Conservation (phyloP, 2,113 vertebrate genomes). For the Ranitomeya imitator region DNA sequence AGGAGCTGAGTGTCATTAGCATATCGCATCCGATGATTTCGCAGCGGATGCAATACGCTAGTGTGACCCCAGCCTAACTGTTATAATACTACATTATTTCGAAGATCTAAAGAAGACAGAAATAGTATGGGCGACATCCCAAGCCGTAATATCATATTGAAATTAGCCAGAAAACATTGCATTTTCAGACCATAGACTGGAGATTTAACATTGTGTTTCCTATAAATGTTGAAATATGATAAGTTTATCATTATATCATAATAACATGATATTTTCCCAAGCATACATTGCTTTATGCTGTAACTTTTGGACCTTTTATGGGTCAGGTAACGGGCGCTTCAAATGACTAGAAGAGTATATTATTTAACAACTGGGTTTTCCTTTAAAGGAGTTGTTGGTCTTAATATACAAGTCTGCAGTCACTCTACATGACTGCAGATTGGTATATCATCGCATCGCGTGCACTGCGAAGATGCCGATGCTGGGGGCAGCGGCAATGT, state of each 20-base stretch:
- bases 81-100: background rate
- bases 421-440: too few relatives aligned
- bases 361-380: background rate
- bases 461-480: too few relatives aligned
- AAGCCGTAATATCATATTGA: background rate
- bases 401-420: too few relatives aligned
- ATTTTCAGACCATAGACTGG: background rate
- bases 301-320: background rate
- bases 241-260: background rate
- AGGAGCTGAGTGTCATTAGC: too few relatives aligned
- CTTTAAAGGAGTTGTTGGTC: background rate
- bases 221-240: background rate
- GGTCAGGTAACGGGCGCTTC: background rate
- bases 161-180: background rate
- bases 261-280: background rate
- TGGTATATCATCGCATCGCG: too few relatives aligned
- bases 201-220: background rate
- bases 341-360: background rate
- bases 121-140: background rate
- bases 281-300: background rate
- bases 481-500: too few relatives aligned
- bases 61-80: too few relatives aligned
- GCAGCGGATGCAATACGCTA: too few relatives aligned
- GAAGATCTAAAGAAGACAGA: background rate
- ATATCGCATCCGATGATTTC: too few relatives aligned